Conservation (phyloP, 2,888 invertebrate species). For the Glyphotaelius pellucidus region DNA sequence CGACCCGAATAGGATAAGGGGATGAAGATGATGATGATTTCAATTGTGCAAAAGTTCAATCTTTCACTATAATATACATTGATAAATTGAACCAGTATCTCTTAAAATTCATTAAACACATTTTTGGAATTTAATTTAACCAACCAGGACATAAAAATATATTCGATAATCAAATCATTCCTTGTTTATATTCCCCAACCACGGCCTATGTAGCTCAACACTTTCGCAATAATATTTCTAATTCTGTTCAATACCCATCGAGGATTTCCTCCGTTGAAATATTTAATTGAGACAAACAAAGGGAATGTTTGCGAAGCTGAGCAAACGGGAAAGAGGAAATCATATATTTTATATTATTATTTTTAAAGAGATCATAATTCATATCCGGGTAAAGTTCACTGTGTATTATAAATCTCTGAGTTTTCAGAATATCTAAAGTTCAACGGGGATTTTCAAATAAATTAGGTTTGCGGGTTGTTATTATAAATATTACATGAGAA, state of each 20-base stretch:
- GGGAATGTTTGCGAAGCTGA: not conserved
- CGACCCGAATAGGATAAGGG: too few species aligned
- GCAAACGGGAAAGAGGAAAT: not conserved
- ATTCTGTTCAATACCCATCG: not conserved
- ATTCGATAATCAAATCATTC: not conserved
- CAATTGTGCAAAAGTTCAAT: too few species aligned
- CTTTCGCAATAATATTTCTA: not conserved
- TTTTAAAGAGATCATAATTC: not conserved
- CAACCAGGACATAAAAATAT: not conserved
- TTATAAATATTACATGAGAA: not conserved
- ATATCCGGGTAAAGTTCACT: constrained; percentile 19
- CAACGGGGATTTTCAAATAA: not conserved
- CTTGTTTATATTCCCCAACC: not conserved
- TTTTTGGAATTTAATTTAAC: not conserved
- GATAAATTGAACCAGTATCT: not conserved
- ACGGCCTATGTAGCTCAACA: not conserved
- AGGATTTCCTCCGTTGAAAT: not conserved
- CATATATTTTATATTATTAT: not conserved
- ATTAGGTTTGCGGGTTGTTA: not conserved
- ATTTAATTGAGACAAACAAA: constrained; percentile 18
- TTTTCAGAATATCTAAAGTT: not conserved
- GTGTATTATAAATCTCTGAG: not conserved
- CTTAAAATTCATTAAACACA: not conserved
- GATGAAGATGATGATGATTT: too few species aligned
- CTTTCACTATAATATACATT: too few species aligned